Base-by-base conservation (phyloP, 1,140 invertebrate species). In the Nixonia krombeini region DNA sequence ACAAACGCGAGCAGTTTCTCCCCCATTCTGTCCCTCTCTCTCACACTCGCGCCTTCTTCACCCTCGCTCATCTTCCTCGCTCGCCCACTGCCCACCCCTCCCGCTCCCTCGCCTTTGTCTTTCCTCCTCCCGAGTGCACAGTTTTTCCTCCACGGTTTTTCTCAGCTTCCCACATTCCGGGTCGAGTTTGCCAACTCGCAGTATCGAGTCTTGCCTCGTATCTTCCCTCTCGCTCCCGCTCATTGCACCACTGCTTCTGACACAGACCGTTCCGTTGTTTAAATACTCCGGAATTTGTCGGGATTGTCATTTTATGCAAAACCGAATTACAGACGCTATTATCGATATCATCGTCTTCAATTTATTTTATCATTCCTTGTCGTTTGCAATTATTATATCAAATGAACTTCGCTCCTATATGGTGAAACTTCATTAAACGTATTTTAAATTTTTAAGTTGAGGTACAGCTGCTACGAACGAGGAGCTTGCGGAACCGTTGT, bases 111-210 rank as follows among this genome's bases (percentile, higher is more conserved):
- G 42, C 41, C 44, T 46, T 65, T 63, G 56, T 58, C 50, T 53
- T 61, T 51, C 42, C 17, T 58, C 49, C 55, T 61, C 50, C 55
- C 26, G 26, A 8, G 40, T 26, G 28, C 58, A 17, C 44, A 33
- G 13, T 67, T 59, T 35, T 49, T 45, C 51, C 35, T 25, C 41
- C 28, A 12, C 26, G 23, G n/a, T 31, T 55, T 65, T 62, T 47
- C 57, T 53, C 53, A 25, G 47, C 41, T 59, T 52, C 52, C 57
- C 58, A 62, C 58, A 52, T 68, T 51, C 51, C 46, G 35, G 49
- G 18, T 17, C 47, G 23, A 33, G 35, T 53, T 52, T 52, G 42
- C 52, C 45, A 58, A 42, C 42, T 57, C 28, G 35, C 18, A 17
- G 21, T 40, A 35, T 52, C 40, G 17, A 16, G 28, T 8, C 28